Conservation (phyloP, 2,797 vertebrate species). For the Bradypus variegatus region DNA sequence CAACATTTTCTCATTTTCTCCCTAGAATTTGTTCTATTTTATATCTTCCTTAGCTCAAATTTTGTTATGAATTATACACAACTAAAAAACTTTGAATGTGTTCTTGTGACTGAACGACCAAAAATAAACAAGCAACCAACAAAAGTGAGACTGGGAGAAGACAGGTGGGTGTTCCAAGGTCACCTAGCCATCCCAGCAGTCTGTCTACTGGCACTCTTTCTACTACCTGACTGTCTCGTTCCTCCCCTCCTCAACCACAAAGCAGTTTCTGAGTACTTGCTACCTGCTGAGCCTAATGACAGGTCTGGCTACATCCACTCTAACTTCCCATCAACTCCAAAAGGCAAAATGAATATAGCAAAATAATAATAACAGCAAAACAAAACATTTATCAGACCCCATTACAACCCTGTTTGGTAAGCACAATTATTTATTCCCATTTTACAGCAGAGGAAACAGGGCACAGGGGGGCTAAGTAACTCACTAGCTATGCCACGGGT, state of each 20-base stretch:
- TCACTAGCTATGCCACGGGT: not conserved
- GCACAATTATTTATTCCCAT: not conserved
- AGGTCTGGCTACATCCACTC: not conserved
- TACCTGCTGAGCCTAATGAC: not conserved
- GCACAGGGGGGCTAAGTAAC: not conserved
- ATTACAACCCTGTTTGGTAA: not conserved
- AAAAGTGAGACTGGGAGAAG: not conserved
- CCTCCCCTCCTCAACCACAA: not conserved
- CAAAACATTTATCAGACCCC: not conserved
- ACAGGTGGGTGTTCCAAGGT: not conserved
- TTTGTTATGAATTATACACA: not conserved
- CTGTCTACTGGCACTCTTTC: not conserved
- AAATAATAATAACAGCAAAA: not conserved
- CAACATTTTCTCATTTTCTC: not conserved
- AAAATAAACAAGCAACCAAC: not conserved
- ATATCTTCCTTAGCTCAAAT: not conserved
- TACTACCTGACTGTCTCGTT: not conserved
- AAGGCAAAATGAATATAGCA: not conserved
- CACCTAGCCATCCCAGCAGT: not conserved
- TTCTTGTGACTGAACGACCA: not conserved
- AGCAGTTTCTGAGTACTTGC: no score
- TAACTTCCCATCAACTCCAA: not conserved
- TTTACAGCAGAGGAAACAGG: not conserved
- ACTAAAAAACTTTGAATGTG: not conserved
- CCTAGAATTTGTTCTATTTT: not conserved